Evolutionary conservation across 2,113 vertebrate species (phyloP), one percentile per base, ranked within the genome.

Genomic region (Thermophis baileyi): DNA sequence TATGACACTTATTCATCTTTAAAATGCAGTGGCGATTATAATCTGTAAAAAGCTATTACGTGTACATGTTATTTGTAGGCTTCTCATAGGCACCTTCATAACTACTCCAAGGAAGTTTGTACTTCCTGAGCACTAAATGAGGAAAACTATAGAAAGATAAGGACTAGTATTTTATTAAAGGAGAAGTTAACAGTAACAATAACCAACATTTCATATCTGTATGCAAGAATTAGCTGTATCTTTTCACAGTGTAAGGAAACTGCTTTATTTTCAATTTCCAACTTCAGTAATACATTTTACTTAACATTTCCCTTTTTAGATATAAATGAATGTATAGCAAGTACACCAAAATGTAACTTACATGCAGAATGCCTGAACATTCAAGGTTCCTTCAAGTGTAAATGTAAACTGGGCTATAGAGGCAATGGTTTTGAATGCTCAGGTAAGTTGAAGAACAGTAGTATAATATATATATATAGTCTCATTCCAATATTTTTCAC

Each of bases 351-450:
- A 53, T 99, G 99, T 97, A 98, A 97, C 94, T 96, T 95, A 91
- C 97, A 99, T 0, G 98, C 99, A 92, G 98, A 97, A 57, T 99
- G 99, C 94, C 96, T 99, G 96, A 99, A 99, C 97, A 99, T 98
- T 0, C 96, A 96, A 40, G 99, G 99, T 85, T 98, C 99, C 90
- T 99, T 98, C 98, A 98, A 97, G 96, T 99, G 99, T 97, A 98
- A 96, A 95, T 99, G 99, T 95, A 99, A 98, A 94, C 97, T 98
- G 94, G 99, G 99, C 63, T 99, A 98, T 97, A 98, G 93, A 96
- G 99, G 99, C 95, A 99, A 92, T 88, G 99, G 99, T 51, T 98
- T 98, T 60, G 97, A 98, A 85, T 99, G 99, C 93, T 96, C 98
- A 51, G 98, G 99, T 99, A 97, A 99, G 98, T 97, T 94, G 51